These are phyloP conservation scores for Bradypus variegatus DNA, from an alignment of 2,797 vertebrate genomes.

Conservation along the genomic window DNA sequence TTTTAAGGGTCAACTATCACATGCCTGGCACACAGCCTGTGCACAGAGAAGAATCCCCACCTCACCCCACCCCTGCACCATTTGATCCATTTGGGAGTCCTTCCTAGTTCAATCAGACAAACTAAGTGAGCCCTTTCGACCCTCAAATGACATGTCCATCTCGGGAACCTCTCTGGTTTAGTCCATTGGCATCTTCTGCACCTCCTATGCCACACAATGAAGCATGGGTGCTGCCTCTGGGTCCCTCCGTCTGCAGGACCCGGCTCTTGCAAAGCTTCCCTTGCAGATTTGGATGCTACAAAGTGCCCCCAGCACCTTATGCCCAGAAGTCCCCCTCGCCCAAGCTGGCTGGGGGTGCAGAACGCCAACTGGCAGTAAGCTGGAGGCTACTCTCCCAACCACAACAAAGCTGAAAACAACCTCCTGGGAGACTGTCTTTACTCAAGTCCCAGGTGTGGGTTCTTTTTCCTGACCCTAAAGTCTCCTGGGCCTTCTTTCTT, in stretches of 20 bases:
- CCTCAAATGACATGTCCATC: neutral
- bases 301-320: neutral
- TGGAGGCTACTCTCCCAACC: neutral
- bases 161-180: too few relatives aligned
- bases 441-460: slow-evolving; percentile 11
- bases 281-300: neutral
- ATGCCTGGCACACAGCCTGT: neutral
- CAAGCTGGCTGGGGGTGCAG: too few relatives aligned
- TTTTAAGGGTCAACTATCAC: neutral
- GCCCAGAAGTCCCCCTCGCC: neutral
- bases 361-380: neutral
- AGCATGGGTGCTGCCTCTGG: neutral
- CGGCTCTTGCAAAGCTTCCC: neutral
- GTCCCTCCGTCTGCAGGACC: neutral
- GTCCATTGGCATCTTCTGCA: neutral
- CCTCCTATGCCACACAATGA: too few relatives aligned
- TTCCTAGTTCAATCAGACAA: neutral
- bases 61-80: neutral
- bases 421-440: slow-evolving; percentile 40
- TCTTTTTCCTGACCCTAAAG: slow-evolving; percentile 34
- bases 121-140: neutral
- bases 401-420: slow-evolving; percentile 31
- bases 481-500: slow-evolving; percentile 47
- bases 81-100: neutral
- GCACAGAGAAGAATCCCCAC: neutral